phyloP scores from a whole-genome alignment of 2,113 vertebrate species.

The Nothobranchius kuhntae region DNA sequence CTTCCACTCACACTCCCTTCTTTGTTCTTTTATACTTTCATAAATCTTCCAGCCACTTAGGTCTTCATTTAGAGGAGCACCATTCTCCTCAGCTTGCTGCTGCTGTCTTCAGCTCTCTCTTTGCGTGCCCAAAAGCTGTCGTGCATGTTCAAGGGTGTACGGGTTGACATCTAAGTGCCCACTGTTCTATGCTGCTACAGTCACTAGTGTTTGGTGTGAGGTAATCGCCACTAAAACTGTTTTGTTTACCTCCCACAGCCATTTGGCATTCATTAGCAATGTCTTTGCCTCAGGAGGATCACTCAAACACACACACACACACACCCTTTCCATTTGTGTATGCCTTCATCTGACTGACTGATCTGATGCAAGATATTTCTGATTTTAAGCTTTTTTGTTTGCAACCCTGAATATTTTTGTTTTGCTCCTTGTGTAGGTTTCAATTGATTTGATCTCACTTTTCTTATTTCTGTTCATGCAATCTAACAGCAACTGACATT shows the following conservation, averaged over 20 bases:
- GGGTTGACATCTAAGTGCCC: constrained; percentile 24
- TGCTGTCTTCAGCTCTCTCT: constrained; percentile 10
- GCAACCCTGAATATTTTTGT: background rate
- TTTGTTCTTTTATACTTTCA: constrained; percentile 25
- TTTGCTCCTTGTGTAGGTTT: background rate
- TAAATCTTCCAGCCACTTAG: constrained; percentile 11
- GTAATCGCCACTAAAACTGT: constrained; percentile 53
- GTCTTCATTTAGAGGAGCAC: constrained; percentile 17
- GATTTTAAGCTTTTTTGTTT: constrained; percentile 5
- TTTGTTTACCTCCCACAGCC: constrained; percentile 74
- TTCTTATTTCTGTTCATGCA: background rate
- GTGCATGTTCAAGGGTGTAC: constrained; percentile 31
- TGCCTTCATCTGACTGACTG: constrained; percentile 27
- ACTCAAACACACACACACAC: constrained; percentile 26
- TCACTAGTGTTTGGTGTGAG: constrained; percentile 42
- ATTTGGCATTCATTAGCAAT: constrained; percentile 70
- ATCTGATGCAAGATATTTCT: constrained; percentile 15
- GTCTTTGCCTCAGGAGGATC: constrained; percentile 62
- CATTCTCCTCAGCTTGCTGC: background rate
- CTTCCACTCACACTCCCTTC: constrained; percentile 32
- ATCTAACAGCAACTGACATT: background rate
- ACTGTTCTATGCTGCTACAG: constrained; percentile 10
- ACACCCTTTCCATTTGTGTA: constrained; percentile 27
- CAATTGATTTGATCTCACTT: background rate
- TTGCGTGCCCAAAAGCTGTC: constrained; percentile 11